Base-by-base conservation (phyloP, 2,888 invertebrate species). In the Zygothrica quintamaculata region DNA sequence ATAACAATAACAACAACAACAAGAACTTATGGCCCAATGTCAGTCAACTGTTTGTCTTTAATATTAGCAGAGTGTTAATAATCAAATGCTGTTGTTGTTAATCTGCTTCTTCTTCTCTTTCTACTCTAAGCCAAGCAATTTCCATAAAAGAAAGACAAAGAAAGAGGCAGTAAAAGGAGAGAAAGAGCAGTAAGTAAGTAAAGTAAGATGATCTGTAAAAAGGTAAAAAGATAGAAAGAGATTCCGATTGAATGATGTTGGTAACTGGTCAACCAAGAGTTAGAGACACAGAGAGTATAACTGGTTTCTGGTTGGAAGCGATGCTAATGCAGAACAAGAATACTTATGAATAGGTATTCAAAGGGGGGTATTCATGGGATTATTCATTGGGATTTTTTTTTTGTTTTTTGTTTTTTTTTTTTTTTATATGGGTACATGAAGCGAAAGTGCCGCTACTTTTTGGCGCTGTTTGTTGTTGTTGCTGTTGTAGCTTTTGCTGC, bases 371-470 rank as follows among this genome's bases (percentile, higher is more conserved):
- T n/a, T 22, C 18, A 22, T 22, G 18, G 18, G 15, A 43, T 40
- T 50, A 74, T 68, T 74, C 70, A 55, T 43, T 59, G 65, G 40
- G 65, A 57, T n/a, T n/a, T n/a, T n/a, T n/a, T n/a, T n/a, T n/a
- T n/a, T n/a, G n/a, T n/a, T n/a, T n/a, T n/a, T n/a, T n/a, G n/a
- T n/a, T n/a, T n/a, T n/a, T n/a, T n/a, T n/a, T n/a, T n/a, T n/a
- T n/a, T n/a, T n/a, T n/a, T n/a, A n/a, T n/a, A n/a, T n/a, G n/a
- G n/a, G n/a, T n/a, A n/a, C 46, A 68, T 70, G 57, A 85, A 80
- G 87, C 85, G 80, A 80, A 80, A 80, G 80, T 80, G 87, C 67
- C 87, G 85, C 85, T 77, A 29, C 87, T 77, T n/a, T n/a, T n/a
- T n/a, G n/a, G n/a, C n/a, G n/a, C n/a, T n/a, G n/a, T n/a, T n/a